Conservation (phyloP, 2,888 invertebrate species). For the Cheilosia soror region DNA sequence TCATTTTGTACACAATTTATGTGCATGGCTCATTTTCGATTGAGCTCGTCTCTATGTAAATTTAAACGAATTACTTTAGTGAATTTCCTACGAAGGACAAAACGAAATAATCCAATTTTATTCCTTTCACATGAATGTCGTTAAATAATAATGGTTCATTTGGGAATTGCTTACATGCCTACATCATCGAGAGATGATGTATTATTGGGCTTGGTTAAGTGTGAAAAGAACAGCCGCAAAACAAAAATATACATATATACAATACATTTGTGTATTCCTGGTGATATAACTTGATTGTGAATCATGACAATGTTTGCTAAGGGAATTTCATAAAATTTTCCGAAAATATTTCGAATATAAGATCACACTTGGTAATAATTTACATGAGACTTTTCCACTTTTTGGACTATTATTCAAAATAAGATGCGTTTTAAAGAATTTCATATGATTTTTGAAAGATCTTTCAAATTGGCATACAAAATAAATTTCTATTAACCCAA, state of each 20-base stretch:
- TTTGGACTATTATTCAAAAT: no score
- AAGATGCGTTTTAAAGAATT: no score
- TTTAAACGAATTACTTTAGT: constrained; percentile 1
- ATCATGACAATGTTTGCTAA: neutral
- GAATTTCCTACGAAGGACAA: neutral
- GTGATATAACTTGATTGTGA: neutral
- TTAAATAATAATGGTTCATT: neutral
- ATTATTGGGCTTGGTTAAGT: constrained; percentile 2
- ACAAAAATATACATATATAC: no score
- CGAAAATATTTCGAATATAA: neutral
- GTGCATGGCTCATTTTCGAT: no score
- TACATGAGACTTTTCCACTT: no score
- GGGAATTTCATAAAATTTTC: neutral
- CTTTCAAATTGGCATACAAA: neutral
- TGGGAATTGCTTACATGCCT: constrained; percentile 2
- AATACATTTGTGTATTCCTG: neutral
- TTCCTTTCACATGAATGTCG: neutral
- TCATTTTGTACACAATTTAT: no score
- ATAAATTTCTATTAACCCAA: neutral
- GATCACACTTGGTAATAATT: no score
- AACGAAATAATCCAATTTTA: neutral
- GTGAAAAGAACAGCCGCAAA: neutral
- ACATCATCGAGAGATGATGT: neutral
- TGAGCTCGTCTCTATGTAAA: neutral
- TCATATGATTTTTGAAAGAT: no score